Evolutionary conservation across 2,888 invertebrate genomes (phyloP).

Genomic region (Drosophila colorata): DNA sequence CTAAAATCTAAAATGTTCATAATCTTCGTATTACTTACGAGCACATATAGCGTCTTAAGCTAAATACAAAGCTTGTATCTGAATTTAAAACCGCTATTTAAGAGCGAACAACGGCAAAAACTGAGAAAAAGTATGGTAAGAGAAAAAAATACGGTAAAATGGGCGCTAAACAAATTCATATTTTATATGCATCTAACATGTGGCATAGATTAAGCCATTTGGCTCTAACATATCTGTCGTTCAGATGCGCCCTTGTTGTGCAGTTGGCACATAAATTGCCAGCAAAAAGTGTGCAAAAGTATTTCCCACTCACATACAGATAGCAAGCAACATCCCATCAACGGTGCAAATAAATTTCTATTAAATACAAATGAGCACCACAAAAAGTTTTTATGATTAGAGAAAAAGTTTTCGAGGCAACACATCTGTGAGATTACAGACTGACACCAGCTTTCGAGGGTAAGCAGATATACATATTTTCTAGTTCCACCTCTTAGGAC

Average conservation of each 20-base stretch:
- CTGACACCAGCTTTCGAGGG: constrained; percentile 23
- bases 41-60: constrained; percentile 13
- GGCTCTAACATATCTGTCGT: constrained; percentile 7
- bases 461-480: constrained; percentile 3
- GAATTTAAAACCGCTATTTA: constrained; percentile 64
- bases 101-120: constrained; percentile 31
- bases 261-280: constrained; percentile 66
- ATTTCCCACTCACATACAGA: constrained; percentile 32
- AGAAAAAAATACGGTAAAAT: constrained; percentile 41
- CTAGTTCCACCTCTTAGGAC: not conserved
- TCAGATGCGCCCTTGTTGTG: constrained; percentile 12
- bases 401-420: constrained; percentile 41
- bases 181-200: constrained; percentile 59
- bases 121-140: constrained; percentile 29
- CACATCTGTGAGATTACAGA: constrained; percentile 30
- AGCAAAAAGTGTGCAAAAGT: constrained; percentile 62
- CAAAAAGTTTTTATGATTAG: constrained; percentile 33
- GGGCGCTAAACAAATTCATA: constrained; percentile 59
- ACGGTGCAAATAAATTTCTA: constrained; percentile 64
- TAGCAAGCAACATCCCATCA: constrained; percentile 16
- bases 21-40: too few relatives aligned
- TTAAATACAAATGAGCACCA: constrained; percentile 68
- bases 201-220: constrained; percentile 43
- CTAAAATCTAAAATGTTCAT: too few relatives aligned
- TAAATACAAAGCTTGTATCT: constrained; percentile 18